Conservation (phyloP, 2,797 vertebrate genomes). For the Triplophysa bombifrons region DNA sequence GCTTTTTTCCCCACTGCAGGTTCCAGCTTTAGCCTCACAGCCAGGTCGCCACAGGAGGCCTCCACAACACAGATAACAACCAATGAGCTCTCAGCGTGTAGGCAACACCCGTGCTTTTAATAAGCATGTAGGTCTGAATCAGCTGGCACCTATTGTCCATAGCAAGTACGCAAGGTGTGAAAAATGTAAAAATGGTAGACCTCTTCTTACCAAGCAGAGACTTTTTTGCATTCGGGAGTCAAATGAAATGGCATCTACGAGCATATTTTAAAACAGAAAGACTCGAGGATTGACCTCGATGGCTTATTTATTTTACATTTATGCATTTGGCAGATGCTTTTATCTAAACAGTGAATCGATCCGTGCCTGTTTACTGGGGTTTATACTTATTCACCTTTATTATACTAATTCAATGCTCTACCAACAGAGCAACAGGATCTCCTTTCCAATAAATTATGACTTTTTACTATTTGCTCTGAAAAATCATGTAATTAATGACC, state of each 20-base stretch:
- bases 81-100: conserved; percentile 30
- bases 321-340: neutral
- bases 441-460: neutral
- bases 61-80: conserved; percentile 30
- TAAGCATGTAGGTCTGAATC: conserved; percentile 22
- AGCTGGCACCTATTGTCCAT: neutral
- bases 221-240: neutral
- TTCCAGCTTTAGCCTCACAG: conserved; percentile 39
- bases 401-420: neutral
- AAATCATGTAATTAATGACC: conserved; percentile 23
- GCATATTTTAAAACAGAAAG: neutral
- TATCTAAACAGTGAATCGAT: too few species aligned
- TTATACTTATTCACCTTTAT: too few species aligned
- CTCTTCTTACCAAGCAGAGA: neutral
- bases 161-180: conserved; percentile 15
- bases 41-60: conserved; percentile 6
- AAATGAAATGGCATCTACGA: neutral
- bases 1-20: conserved; percentile 26
- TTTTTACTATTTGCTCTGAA: neutral
- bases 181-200: conserved; percentile 7
- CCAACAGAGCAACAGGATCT: too few species aligned
- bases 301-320: neutral
- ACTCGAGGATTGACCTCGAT: neutral
- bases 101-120: conserved; percentile 27
- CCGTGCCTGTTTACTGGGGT: too few species aligned